Conservation (phyloP, 1,140 invertebrate species). For the Hycleus cichorii region DNA sequence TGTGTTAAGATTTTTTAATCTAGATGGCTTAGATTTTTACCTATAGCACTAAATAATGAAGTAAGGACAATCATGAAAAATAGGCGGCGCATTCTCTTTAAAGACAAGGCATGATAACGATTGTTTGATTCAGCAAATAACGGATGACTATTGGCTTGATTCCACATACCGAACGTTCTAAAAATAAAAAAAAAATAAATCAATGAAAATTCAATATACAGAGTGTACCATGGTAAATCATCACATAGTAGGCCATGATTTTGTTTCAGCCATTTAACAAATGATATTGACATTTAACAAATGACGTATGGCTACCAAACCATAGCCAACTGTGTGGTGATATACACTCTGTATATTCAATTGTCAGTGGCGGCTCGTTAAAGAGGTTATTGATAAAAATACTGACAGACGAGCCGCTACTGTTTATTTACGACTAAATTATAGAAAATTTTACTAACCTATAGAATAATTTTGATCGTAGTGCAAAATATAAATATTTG, state of each 20-base stretch:
- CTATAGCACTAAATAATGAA: slow-evolving; percentile 51
- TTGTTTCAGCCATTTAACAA: too few species aligned
- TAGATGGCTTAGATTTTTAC: slow-evolving; percentile 37
- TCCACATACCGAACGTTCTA: slow-evolving; percentile 68
- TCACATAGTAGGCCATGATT: too few species aligned
- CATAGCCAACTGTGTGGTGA: too few species aligned
- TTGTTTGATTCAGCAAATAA: slow-evolving; percentile 75
- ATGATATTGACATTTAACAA: too few species aligned
- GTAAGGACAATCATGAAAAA: slow-evolving; percentile 57
- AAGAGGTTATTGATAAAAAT: too few species aligned
- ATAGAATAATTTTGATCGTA: slow-evolving; percentile 68
- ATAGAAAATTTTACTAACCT: slow-evolving; percentile 39
- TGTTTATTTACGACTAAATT: too few species aligned
- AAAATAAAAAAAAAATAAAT: slow-evolving; percentile 5
- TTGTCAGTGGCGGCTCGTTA: too few species aligned
- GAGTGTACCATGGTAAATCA: background rate
- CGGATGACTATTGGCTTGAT: slow-evolving; percentile 72
- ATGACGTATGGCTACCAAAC: too few species aligned
- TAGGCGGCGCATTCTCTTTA: slow-evolving; percentile 69
- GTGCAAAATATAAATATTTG: slow-evolving; percentile 64
- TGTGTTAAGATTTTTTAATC: too few species aligned
- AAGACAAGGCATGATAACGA: slow-evolving; percentile 60
- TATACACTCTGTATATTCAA: too few species aligned
- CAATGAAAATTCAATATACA: background rate
- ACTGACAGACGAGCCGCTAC: too few species aligned